These are phyloP conservation scores for Eidolon dupreanum DNA, from an alignment of 2,797 vertebrate species.

Conservation along the genomic window DNA sequence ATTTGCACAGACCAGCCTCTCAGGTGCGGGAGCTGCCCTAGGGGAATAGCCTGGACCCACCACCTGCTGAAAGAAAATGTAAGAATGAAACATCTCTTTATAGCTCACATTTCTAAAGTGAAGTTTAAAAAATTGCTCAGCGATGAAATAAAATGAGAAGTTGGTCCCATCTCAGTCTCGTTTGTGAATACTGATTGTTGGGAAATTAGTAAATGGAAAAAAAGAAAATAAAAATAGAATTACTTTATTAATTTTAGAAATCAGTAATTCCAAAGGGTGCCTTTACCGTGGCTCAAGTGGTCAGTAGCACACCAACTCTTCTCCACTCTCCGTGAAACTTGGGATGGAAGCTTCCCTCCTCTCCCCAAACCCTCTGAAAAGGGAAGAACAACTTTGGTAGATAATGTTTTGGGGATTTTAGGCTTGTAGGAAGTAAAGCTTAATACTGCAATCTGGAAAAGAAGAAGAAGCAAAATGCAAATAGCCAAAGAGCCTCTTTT, in stretches of 20 bases:
- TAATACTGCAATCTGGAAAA: slow-evolving; percentile 63
- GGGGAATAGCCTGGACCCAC: neutral
- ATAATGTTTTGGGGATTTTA: neutral
- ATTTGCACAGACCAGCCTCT: neutral
- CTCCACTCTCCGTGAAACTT: neutral
- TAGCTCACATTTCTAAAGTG: neutral
- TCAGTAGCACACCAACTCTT: neutral
- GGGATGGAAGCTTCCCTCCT: neutral
- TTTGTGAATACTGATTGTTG: slow-evolving; percentile 57
- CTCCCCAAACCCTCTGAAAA: neutral
- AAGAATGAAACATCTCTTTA: neutral
- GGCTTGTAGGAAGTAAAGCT: slow-evolving; percentile 48
- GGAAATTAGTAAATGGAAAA: slow-evolving; percentile 77
- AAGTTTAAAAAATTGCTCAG: slow-evolving; percentile 18
- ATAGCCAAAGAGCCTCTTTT: slow-evolving; percentile 78
- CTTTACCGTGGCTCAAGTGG: neutral
- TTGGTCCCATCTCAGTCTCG: slow-evolving; percentile 67
- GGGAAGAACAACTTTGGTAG: slow-evolving; percentile 9
- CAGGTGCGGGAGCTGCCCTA: neutral
- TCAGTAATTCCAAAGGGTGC: slow-evolving; percentile 70
- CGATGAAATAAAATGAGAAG: slow-evolving; percentile 59
- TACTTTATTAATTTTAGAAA: slow-evolving; percentile 83
- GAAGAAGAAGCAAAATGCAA: slow-evolving; percentile 75
- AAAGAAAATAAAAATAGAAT: slow-evolving; percentile 82
- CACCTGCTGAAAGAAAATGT: neutral